Evolutionary conservation across 2,888 invertebrate species (phyloP), one percentile per base, ranked within the genome.

Genomic region (Orthosia gothica): DNA sequence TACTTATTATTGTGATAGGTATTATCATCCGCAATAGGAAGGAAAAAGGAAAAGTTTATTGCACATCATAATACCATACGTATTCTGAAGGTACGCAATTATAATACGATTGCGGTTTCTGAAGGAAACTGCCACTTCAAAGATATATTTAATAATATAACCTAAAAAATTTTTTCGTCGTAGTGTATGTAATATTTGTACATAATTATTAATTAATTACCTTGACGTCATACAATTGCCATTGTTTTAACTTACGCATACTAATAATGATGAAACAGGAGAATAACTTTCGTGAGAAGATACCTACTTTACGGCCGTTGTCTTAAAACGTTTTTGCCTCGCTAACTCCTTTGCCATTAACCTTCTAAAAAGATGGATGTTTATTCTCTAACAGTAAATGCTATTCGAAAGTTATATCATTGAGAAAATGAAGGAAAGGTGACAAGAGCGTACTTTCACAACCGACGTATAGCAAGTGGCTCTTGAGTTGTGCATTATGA

Each of bases 371-470:
- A 66, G 64, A 71, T 63, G 20, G 16, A 65, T 69, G 32, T 73
- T 64, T 82, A 65, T 67, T 69, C 68, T 70, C 59, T 57, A 76
- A 73, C 52, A 59, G 70, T 80, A 52, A 70, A 71, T 54, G 74
- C 71, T 70, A 79, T 83, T 86, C 76, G 88, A 87, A 87, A 87
- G 87, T 83, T 74, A 76, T 78, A 75, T 79, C 81, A 78, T 67
- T 82, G 75, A 80, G 84, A 86, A 87, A 83, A 86, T 76, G 58
- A 71, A 79, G 62, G 81, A 77, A 76, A 86, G 74, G 73, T 78
- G 81, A 76, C 79, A 76, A 80, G 72, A 63, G 57, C 59, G 49
- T 40, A 88, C 88, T 89, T 88, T 89, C 88, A 85, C 86, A 79
- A 82, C 62, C 55, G 55, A 23, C 70, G 55, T 79, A 68, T n/a